These are phyloP conservation scores for Thomomys bottae DNA, from an alignment of 2,113 vertebrate genomes.

Conservation along the genomic window DNA sequence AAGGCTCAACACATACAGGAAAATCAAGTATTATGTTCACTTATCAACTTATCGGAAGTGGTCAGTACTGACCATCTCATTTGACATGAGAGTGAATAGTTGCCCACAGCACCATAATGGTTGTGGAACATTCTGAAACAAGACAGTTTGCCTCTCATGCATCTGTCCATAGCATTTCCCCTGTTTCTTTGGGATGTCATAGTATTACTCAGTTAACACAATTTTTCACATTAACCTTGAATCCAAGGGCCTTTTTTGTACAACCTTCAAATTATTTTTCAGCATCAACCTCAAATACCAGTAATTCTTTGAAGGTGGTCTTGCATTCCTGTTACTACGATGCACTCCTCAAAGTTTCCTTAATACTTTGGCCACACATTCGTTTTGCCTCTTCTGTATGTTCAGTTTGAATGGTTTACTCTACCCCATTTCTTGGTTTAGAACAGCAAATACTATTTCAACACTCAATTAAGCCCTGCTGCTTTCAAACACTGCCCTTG, in stretches of 20 bases:
- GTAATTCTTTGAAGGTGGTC: background rate
- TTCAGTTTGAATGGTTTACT: background rate
- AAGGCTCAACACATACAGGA: too few species aligned
- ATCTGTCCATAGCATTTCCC: background rate
- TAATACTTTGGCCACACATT: accelerated
- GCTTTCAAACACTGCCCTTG: background rate
- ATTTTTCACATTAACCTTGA: background rate
- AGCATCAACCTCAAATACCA: background rate
- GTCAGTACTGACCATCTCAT: too few species aligned
- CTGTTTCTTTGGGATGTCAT: background rate
- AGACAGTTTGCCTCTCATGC: background rate
- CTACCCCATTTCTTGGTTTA: background rate
- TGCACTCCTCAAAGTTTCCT: background rate
- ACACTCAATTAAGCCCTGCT: background rate
- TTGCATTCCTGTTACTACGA: background rate
- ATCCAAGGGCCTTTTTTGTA: background rate
- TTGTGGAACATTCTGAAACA: background rate
- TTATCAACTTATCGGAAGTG: background rate
- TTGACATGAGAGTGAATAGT: background rate
- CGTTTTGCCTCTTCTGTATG: background rate
- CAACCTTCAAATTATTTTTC: background rate
- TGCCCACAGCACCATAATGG: background rate
- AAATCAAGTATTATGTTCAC: too few species aligned
- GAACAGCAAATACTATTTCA: background rate
- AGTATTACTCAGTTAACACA: background rate